Conservation (phyloP, 2,797 vertebrate species). For the Smutsia temminckii region DNA sequence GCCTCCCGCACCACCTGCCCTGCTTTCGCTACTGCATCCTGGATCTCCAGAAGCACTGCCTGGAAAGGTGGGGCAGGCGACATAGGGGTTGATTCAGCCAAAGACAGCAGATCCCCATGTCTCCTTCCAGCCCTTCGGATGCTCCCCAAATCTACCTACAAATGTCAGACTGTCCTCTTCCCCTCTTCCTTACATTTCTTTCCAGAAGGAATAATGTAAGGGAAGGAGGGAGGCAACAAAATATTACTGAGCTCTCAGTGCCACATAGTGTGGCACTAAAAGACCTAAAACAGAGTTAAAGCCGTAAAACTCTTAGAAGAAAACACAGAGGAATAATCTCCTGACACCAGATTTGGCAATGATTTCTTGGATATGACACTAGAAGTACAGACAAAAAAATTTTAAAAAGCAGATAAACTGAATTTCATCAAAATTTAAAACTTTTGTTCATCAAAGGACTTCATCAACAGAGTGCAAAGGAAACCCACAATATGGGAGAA, state of each 20-base stretch:
- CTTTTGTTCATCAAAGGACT: background rate
- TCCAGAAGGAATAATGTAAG: background rate
- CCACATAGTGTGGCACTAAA: background rate
- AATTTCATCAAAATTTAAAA: background rate
- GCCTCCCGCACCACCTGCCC: slow-evolving; percentile 86
- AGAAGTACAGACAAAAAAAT: background rate
- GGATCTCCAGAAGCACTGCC: slow-evolving; percentile 86
- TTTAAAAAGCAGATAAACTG: background rate
- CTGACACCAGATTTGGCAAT: background rate
- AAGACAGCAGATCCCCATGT: background rate
- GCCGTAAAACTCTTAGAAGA: background rate
- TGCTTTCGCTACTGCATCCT: slow-evolving; percentile 87
- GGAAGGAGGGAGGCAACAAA: background rate
- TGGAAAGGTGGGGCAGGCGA: slow-evolving; percentile 61
- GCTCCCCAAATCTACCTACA: background rate
- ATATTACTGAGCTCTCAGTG: background rate
- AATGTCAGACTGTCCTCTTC: background rate
- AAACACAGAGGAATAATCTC: background rate
- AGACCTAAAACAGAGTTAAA: background rate
- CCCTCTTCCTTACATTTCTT: background rate
- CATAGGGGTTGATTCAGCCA: accelerated
- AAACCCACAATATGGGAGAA: background rate
- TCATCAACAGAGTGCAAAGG: background rate
- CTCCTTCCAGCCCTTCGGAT: background rate
- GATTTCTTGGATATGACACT: background rate